These are phyloP conservation scores for Scaptomyza pallida DNA, from an alignment of 1,140 invertebrate species.

Conservation along the genomic window DNA sequence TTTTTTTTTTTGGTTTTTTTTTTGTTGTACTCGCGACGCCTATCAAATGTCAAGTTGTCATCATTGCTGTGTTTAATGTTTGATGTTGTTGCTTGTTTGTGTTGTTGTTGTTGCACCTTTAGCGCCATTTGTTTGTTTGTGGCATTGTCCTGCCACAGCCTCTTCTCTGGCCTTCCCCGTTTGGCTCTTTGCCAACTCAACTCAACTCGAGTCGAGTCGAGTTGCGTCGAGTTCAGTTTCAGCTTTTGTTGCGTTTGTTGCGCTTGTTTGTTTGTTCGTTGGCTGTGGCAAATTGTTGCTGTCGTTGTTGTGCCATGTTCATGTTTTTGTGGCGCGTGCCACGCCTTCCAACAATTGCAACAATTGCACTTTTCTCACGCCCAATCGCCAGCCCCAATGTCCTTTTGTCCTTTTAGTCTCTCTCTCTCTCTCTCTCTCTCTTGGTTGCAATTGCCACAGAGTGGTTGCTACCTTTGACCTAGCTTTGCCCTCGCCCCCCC, in stretches of 20 bases:
- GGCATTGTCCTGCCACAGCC: conserved; percentile 21
- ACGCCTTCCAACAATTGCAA: conserved; percentile 43
- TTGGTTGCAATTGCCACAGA: conserved; percentile 43
- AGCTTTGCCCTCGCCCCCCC: no score
- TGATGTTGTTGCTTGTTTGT: conserved; percentile 31
- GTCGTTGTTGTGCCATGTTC: conserved; percentile 22
- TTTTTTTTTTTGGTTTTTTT: no score
- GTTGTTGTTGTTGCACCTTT: conserved; percentile 26
- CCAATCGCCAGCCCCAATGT: conserved; percentile 30
- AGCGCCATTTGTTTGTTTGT: conserved; percentile 50
- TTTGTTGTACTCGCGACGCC: conserved; percentile 2
- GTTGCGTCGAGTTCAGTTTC: conserved; percentile 63
- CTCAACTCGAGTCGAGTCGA: conserved; percentile 43
- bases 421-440: background rate
- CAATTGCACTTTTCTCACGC: conserved; percentile 60
- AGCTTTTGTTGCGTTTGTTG: conserved; percentile 62
- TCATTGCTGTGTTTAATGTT: conserved; percentile 5
- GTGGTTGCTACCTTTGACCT: conserved; percentile 2
- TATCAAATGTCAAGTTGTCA: conserved; percentile 43
- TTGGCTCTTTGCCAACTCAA: conserved; percentile 57
- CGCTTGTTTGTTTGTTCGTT: conserved; percentile 28
- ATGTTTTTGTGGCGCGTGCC: conserved; percentile 18
- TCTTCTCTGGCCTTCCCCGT: background rate
- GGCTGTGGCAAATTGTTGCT: conserved; percentile 14
- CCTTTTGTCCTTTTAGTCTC: background rate